These are phyloP conservation scores for Latheticus oryzae DNA, from an alignment of 2,888 invertebrate genomes.

Conservation along the genomic window DNA sequence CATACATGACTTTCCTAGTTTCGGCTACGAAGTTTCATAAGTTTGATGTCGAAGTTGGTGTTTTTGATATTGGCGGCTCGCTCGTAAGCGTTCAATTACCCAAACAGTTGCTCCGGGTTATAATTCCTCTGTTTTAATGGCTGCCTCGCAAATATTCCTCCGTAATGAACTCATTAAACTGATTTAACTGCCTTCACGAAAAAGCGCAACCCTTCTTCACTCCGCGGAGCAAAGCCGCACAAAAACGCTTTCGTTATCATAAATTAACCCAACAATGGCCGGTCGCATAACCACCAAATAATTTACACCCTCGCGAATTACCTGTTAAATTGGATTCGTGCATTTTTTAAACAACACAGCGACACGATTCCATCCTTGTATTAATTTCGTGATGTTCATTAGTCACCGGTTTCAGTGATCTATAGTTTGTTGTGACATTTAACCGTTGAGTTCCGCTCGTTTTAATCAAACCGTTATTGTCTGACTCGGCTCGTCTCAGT, in stretches of 20 bases:
- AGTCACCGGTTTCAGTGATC: slow-evolving; percentile 40
- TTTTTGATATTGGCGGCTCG: slow-evolving; percentile 40
- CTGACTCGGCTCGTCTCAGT: slow-evolving; percentile 45
- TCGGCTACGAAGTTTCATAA: slow-evolving; percentile 35
- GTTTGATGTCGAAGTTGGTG: slow-evolving; percentile 39
- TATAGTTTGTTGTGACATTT: slow-evolving; percentile 45
- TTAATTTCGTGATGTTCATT: slow-evolving; percentile 39
- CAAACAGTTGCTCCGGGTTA: slow-evolving; percentile 47
- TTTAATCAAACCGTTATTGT: slow-evolving; percentile 53
- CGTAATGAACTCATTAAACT: slow-evolving; percentile 56
- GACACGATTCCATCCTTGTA: slow-evolving; percentile 14
- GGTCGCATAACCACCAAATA: slow-evolving; percentile 20
- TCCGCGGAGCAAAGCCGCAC: slow-evolving; percentile 17
- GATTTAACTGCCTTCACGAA: slow-evolving; percentile 53
- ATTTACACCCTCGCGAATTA: slow-evolving; percentile 19
- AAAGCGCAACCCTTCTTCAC: slow-evolving; percentile 44
- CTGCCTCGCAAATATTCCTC: slow-evolving; percentile 46
- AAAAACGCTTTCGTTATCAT: slow-evolving; percentile 35
- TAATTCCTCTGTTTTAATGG: slow-evolving; percentile 47
- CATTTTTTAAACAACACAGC: slow-evolving; percentile 19
- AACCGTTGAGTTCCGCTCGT: slow-evolving; percentile 48
- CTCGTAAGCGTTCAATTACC: slow-evolving; percentile 46
- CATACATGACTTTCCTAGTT: slow-evolving; percentile 46
- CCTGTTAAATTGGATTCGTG: slow-evolving; percentile 16
- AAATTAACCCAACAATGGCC: slow-evolving; percentile 32